Conservation (phyloP, 2,888 invertebrate genomes). For the Meghimatium bilineatum region DNA sequence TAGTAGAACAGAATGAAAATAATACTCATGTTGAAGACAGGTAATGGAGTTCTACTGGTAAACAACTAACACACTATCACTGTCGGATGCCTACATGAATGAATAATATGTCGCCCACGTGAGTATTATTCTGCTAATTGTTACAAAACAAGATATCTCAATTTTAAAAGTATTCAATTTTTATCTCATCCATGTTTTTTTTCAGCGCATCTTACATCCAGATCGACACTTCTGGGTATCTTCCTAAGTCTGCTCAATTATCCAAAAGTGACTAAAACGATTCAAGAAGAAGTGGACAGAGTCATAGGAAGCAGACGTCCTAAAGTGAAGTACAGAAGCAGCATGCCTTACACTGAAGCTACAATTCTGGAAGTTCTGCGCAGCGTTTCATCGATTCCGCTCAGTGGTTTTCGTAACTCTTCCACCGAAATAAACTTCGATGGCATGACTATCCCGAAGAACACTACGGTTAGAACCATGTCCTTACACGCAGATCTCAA, state of each 20-base stretch:
- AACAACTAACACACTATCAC: too few species aligned
- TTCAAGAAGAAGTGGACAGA: constrained; percentile 56
- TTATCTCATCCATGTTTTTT: background rate
- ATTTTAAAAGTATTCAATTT: background rate
- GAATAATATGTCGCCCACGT: too few species aligned
- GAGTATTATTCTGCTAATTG: too few species aligned
- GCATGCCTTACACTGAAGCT: constrained; percentile 53
- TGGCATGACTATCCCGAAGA: constrained; percentile 25
- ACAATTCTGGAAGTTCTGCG: constrained; percentile 50
- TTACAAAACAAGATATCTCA: background rate
- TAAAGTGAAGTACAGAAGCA: constrained; percentile 47
- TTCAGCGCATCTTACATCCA: constrained; percentile 50
- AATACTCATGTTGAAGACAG: too few species aligned
- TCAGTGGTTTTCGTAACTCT: constrained; percentile 43
- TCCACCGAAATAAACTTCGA: constrained; percentile 39
- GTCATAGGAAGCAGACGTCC: constrained; percentile 51
- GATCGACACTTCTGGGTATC: constrained; percentile 53
- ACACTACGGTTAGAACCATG: constrained; percentile 10
- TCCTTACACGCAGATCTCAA: background rate
- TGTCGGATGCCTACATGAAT: too few species aligned
- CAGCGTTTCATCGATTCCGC: constrained; percentile 40
- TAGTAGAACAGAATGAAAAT: too few species aligned
- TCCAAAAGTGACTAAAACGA: constrained; percentile 53
- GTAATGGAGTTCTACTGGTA: too few species aligned
- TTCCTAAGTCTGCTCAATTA: constrained; percentile 57